phyloP scores from a whole-genome alignment of 2,888 invertebrate species.

The Invenusta paracnida region DNA sequence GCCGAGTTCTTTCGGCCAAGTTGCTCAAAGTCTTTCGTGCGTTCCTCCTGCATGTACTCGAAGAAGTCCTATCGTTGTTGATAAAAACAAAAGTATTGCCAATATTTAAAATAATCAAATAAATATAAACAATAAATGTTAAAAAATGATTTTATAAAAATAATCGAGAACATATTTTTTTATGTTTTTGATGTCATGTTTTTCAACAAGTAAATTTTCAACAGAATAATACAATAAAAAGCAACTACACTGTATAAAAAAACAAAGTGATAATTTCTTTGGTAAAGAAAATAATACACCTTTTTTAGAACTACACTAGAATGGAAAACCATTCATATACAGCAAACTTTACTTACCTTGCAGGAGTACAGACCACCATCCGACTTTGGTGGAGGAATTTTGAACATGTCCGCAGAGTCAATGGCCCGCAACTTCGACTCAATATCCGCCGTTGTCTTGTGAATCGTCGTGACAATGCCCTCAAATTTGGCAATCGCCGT shows the following conservation, averaged over 20 bases:
- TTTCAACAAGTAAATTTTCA: too few species aligned
- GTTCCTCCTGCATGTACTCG: slow-evolving; percentile 68
- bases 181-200: too few species aligned
- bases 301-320: too few species aligned
- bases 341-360: too few species aligned
- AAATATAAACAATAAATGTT: too few species aligned
- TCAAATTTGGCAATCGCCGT: slow-evolving; percentile 62
- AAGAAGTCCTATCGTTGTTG: slow-evolving; percentile 72
- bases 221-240: not conserved
- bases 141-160: too few species aligned
- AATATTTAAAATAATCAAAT: slow-evolving; percentile 25
- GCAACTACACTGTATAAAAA: not conserved
- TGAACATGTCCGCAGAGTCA: slow-evolving; percentile 57
- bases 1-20: slow-evolving; percentile 74
- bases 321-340: slow-evolving; percentile 4
- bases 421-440: slow-evolving; percentile 55
- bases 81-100: slow-evolving; percentile 21
- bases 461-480: slow-evolving; percentile 61
- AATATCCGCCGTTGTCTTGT: slow-evolving; percentile 61
- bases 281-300: too few species aligned
- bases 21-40: slow-evolving; percentile 68
- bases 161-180: too few species aligned
- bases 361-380: slow-evolving; percentile 56
- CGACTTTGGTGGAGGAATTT: slow-evolving; percentile 51
- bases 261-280: too few species aligned